Base-by-base conservation (phyloP, 2,113 vertebrate genomes). In the Crotalus tigris region DNA sequence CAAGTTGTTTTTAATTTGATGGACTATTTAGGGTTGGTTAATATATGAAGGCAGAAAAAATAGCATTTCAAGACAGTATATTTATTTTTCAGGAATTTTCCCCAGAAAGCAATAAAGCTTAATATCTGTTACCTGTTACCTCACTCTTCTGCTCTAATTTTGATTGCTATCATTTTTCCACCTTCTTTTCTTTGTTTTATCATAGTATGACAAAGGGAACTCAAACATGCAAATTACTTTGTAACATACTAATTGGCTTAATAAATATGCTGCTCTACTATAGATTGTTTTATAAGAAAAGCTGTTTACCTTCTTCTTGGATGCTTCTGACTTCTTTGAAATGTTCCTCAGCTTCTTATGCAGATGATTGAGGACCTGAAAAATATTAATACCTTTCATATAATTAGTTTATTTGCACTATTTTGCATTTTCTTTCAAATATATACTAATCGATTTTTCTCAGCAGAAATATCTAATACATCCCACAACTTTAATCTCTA, bases 311-410 rank as follows among this genome's bases (percentile, higher is more conserved):
- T 99, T 99, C 97, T 99, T 99, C 98, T 99, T 99, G 33, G 99
- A 99, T 1, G 98, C 98, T 96, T 99, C 99, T 91, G 99, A 99
- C 96, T 99, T 99, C 98, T 99, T 99, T 90, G 99, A 99, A 97
- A 99, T 98, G 93, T 99, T 99, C 98, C 98, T 98, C 94, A 99
- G 96, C 92, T 99, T 99, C 97, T 99, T 99, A 95, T 99, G 99
- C 95, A 99, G 96, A 95, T 99, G 99, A 95, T 98, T 99, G 96
- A 99, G 98, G 94, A 99, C 99, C 99, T 99, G 97, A 87, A 98
- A 98, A 96, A 97, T 95, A 54, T 95, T 96, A 96, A 94, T 89
- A 93, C 29, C 9, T 94, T 93, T 26, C 19, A 93, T 86, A 90
- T 95, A 24, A 85, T 46, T n/a, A 90, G 75, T 44, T 92, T 1